Percentiles rank a stretch among this genome's conserved stretches.
Conservation (phyloP, 2,797 vertebrate genomes). For the Craterocephalus amniculus region DNA sequence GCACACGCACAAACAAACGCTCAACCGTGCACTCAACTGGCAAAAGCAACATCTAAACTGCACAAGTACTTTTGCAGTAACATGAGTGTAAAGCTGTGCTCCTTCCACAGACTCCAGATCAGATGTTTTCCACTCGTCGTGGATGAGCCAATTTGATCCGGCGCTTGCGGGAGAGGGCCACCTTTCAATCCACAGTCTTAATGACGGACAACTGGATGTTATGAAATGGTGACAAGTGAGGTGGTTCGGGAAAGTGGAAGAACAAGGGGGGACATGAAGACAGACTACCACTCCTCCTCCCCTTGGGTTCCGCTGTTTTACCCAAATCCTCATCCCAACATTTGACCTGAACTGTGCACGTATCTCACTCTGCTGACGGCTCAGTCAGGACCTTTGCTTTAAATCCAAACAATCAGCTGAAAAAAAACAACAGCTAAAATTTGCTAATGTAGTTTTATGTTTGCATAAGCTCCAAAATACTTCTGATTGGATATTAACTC, state of each 20-base stretch:
- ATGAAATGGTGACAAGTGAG: slow-evolving; percentile 75
- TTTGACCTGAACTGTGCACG: slow-evolving; percentile 52
- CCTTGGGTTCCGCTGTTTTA: slow-evolving; percentile 48
- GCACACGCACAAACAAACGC: slow-evolving; percentile 16
- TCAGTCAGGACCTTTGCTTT: slow-evolving; percentile 18
- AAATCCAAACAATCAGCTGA: neutral
- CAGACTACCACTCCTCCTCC: slow-evolving; percentile 72
- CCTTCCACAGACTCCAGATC: slow-evolving; percentile 64
- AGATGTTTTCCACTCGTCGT: slow-evolving; percentile 34
- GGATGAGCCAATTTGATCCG: slow-evolving; percentile 50
- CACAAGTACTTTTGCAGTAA: slow-evolving; percentile 76
- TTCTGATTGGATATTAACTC: slow-evolving; percentile 33
- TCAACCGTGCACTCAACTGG: slow-evolving; percentile 59
- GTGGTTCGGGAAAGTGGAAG: slow-evolving; percentile 53
- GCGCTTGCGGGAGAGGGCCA: slow-evolving; percentile 55
- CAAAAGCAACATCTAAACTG: slow-evolving; percentile 85
- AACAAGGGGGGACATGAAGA: slow-evolving; percentile 54
- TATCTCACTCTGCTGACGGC: slow-evolving; percentile 34
- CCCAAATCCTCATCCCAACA: slow-evolving; percentile 38
- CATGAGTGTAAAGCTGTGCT: slow-evolving; percentile 56
- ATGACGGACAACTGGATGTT: slow-evolving; percentile 67
- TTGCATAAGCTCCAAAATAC: slow-evolving; percentile 34
- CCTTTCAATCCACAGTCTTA: slow-evolving; percentile 51
- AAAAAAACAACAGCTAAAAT: slow-evolving; percentile 6
- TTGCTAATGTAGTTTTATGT: slow-evolving; percentile 27